Conservation (phyloP, 1,140 invertebrate genomes). For the Trissolcus basalis region DNA sequence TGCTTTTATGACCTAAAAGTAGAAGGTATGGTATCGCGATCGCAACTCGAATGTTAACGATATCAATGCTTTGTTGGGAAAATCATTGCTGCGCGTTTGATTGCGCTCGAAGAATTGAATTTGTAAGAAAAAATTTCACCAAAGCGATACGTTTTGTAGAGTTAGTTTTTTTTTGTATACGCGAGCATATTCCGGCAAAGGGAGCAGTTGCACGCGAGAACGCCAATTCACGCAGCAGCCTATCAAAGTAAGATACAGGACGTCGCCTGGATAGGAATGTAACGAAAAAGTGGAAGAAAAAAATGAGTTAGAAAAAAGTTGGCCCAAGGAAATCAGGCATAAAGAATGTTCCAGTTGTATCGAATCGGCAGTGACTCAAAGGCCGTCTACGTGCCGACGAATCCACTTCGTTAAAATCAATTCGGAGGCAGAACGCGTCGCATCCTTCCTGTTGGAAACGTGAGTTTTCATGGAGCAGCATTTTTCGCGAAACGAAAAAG, state of each 20-base stretch:
- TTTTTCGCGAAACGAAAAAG: conserved; percentile 45
- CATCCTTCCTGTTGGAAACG: conserved; percentile 51
- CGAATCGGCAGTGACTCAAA: conserved; percentile 53
- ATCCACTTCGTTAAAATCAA: conserved; percentile 57
- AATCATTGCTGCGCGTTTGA: conserved; percentile 10
- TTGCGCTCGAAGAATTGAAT: conserved; percentile 18
- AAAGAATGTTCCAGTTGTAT: conserved; percentile 53
- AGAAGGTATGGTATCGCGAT: conserved; percentile 28
- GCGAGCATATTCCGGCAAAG: not conserved
- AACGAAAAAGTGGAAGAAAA: conserved; percentile 23
- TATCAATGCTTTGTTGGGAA: conserved; percentile 18
- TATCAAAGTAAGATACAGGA: conserved; percentile 12
- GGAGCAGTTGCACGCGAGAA: not conserved
- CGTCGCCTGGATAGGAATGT: conserved; percentile 5
- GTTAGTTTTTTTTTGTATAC: too few relatives aligned
- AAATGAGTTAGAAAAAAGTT: conserved; percentile 41
- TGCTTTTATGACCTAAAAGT: too few relatives aligned
- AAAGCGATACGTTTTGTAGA: too few relatives aligned
- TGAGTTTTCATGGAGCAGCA: conserved; percentile 50
- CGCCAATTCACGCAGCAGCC: not conserved
- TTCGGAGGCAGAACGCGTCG: conserved; percentile 55
- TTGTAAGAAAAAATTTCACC: conserved; percentile 12
- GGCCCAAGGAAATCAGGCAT: conserved; percentile 46
- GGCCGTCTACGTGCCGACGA: conserved; percentile 55
- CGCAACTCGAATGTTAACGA: conserved; percentile 35